Base-by-base conservation (phyloP, 1,140 invertebrate genomes). In the Polypedilum vanderplanki region DNA sequence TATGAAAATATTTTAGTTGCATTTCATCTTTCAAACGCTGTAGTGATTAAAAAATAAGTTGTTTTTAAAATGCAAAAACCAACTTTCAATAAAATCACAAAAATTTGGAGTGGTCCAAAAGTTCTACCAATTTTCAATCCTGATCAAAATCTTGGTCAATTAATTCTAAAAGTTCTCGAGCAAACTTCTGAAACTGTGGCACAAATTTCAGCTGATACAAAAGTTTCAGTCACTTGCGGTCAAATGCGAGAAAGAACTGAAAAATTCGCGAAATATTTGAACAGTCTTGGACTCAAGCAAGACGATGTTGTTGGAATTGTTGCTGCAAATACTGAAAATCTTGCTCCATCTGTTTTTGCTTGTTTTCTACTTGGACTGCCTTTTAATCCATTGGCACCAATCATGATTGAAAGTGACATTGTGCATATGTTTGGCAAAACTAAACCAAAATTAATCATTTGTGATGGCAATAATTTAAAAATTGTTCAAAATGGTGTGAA, bases 81-180 rank as follows among this genome's bases (percentile, higher is more conserved):
- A 57, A 4, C 10, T 15, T 57, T 1, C n/a, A 12, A 57, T 15
- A 4, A 8, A 57, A 3, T 57, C 3, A 15, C 12, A 4, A 57
- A 57, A 4, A 57, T 57, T 12, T 57, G 46, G 46, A 12, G n/a
- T 3, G 46, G 46, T n/a, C 12, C 46, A 12, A 57, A 57, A 57
- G 12, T 57, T 15, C 46, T 12, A 15, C 7, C 46, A 57, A 57
- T 57, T 4, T 57, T 12, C 10, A 57, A 57, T 57, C 46, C 46
- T n/a, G 12, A 15, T 15, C 46, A 57, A 15, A 57, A 57, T 15
- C 12, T 57, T 15, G 46, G 46, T 15, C 46, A 57, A 57, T 15
- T 81, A 74, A 74, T 81, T 0, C 80, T 80, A 40, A 80, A 80
- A 9, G 80, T 81, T 70, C 81, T 81, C 79, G 76, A 80, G 15